Evolutionary conservation across 2,888 invertebrate genomes (phyloP).

Genomic region (Polyommatus icarus): DNA sequence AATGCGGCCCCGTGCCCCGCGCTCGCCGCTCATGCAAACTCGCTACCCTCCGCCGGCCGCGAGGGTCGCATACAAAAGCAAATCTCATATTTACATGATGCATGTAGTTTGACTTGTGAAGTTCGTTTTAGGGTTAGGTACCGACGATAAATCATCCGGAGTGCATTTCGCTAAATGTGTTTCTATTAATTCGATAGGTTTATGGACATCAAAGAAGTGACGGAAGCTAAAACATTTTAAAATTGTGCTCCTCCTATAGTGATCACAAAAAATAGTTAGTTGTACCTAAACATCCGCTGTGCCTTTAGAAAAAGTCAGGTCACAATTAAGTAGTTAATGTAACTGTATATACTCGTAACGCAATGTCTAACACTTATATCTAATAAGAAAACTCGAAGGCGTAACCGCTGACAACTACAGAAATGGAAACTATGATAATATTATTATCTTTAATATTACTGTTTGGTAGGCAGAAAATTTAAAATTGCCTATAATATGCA

Average conservation of each 20-base stretch:
- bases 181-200: not conserved
- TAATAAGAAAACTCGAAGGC: not conserved
- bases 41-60: slow-evolving; percentile 10
- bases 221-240: not conserved
- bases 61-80: slow-evolving; percentile 22
- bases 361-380: slow-evolving; percentile 2
- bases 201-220: not conserved
- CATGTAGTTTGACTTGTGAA: slow-evolving; percentile 14
- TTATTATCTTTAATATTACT: not conserved
- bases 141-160: not conserved
- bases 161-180: not conserved
- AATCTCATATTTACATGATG: slow-evolving; percentile 19
- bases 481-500: not conserved
- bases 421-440: not conserved
- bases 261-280: not conserved
- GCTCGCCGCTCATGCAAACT: slow-evolving; percentile 29
- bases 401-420: not conserved
- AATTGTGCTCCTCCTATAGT: not conserved
- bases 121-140: slow-evolving; percentile 7
- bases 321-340: slow-evolving; percentile 19
- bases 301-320: not conserved
- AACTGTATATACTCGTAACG: slow-evolving; percentile 4
- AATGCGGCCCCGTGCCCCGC: slow-evolving; percentile 34
- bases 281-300: not conserved
- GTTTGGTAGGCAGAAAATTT: not conserved